These are phyloP conservation scores for Aplodontia rufa DNA, from an alignment of 2,113 vertebrate species.

Conservation along the genomic window DNA sequence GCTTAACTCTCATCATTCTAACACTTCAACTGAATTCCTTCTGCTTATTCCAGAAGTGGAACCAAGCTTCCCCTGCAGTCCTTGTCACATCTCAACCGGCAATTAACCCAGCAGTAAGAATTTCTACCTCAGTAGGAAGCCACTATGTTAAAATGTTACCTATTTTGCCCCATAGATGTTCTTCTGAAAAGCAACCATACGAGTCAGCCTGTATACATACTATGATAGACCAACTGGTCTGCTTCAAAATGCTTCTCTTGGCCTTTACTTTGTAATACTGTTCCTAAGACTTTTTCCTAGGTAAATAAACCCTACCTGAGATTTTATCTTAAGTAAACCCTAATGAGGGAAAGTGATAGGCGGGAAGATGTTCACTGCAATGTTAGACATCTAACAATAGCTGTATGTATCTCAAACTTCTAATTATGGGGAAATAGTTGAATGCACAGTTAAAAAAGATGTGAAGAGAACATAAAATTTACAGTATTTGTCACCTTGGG, in stretches of 20 bases:
- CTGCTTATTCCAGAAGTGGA: neutral
- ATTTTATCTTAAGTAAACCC: neutral
- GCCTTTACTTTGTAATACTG: slow-evolving; percentile 51
- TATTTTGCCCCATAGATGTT: neutral
- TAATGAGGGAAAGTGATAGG: neutral
- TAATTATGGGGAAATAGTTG: slow-evolving; percentile 22
- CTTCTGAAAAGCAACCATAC: slow-evolving; percentile 4
- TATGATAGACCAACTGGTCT: neutral
- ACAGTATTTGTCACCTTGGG: neutral
- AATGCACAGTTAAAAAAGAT: neutral
- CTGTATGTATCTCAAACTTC: neutral
- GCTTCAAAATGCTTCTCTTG: slow-evolving; percentile 52
- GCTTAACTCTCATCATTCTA: slow-evolving; percentile 2
- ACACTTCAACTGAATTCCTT: slow-evolving; percentile 54
- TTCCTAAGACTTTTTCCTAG: slow-evolving; percentile 48
- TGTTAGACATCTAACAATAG: neutral
- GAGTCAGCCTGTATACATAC: neutral
- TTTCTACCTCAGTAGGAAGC: neutral
- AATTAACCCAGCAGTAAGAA: slow-evolving; percentile 10
- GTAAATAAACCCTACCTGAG: slow-evolving; percentile 8
- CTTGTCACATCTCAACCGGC: neutral
- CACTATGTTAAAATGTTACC: slow-evolving; percentile 45
- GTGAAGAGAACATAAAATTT: slow-evolving; percentile 32
- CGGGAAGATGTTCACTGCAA: neutral
- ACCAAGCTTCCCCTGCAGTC: neutral